These are phyloP conservation scores for Harlomillsia oculata DNA, from an alignment of 1,140 invertebrate species.

Conservation along the genomic window DNA sequence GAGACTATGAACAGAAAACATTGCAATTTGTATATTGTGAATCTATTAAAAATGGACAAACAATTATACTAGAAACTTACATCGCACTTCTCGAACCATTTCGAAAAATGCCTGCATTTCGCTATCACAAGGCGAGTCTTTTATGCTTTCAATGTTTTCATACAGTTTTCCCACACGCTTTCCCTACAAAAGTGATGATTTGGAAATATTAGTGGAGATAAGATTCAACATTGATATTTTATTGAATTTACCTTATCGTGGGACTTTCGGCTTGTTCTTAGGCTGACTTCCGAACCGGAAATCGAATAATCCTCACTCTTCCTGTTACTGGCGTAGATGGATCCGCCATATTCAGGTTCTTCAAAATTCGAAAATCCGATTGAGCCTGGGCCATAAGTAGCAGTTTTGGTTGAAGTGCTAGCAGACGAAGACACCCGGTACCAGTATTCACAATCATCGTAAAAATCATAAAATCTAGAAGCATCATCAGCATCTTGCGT, in stretches of 20 bases:
- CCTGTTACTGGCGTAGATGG: no score
- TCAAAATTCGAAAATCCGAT: slow-evolving; percentile 14
- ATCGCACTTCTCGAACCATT: slow-evolving; percentile 64
- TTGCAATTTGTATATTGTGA: not conserved
- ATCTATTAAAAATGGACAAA: slow-evolving; percentile 13
- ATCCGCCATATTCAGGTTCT: no score
- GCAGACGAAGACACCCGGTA: slow-evolving; percentile 42
- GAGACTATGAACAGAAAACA: slow-evolving; percentile 46
- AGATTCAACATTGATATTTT: not conserved
- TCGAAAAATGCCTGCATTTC: slow-evolving; percentile 68
- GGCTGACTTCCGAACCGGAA: no score
- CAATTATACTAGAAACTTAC: slow-evolving; percentile 42
- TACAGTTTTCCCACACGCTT: slow-evolving; percentile 48
- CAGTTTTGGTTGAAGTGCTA: not conserved
- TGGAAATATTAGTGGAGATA: slow-evolving; percentile 12
- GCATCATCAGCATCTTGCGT: slow-evolving; percentile 36
- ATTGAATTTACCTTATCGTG: no score
- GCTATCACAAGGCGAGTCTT: slow-evolving; percentile 51
- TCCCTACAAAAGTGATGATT: slow-evolving; percentile 17
- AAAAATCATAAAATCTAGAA: slow-evolving; percentile 69
- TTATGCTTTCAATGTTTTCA: slow-evolving; percentile 57
- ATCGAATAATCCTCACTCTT: no score
- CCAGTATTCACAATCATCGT: slow-evolving; percentile 76
- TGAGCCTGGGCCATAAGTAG: not conserved
- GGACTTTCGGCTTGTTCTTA: no score